Conservation (phyloP, 2,113 vertebrate genomes). For the Bucco capensis region DNA sequence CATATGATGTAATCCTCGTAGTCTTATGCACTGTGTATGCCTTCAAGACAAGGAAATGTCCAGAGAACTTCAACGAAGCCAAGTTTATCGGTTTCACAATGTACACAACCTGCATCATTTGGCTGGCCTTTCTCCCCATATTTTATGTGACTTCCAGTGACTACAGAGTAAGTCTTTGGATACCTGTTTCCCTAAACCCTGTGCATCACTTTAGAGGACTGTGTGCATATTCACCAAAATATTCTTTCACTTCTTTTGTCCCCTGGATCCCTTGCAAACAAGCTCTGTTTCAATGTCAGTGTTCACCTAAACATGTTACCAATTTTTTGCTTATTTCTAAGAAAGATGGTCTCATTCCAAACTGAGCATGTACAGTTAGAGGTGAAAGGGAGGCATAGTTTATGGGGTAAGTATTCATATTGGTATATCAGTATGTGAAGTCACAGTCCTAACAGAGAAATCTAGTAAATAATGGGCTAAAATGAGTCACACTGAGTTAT, state of each 20-base stretch:
- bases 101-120: slow-evolving; percentile 99
- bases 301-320: not conserved
- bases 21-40: slow-evolving; percentile 98
- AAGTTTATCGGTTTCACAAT: slow-evolving; percentile 99
- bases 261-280: not conserved
- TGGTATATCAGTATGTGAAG: not conserved
- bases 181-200: not conserved
- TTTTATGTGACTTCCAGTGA: slow-evolving; percentile 99
- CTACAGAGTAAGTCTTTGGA: slow-evolving; percentile 89
- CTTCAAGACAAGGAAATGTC: slow-evolving; percentile 99
- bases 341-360: not conserved
- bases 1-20: slow-evolving; percentile 94
- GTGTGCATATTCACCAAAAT: not conserved
- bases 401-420: not conserved
- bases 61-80: slow-evolving; percentile 99
- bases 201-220: not conserved
- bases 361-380: not conserved
- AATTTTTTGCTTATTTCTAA: not conserved
- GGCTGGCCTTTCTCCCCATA: slow-evolving; percentile 98
- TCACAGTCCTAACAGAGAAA: not conserved
- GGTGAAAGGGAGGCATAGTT: not conserved
- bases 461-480: not conserved
- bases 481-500: not conserved
- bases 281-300: not conserved
- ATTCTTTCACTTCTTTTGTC: not conserved